Evolutionary conservation across 2,797 vertebrate genomes (phyloP).

Genomic region (Hydrolagus colliei): DNA sequence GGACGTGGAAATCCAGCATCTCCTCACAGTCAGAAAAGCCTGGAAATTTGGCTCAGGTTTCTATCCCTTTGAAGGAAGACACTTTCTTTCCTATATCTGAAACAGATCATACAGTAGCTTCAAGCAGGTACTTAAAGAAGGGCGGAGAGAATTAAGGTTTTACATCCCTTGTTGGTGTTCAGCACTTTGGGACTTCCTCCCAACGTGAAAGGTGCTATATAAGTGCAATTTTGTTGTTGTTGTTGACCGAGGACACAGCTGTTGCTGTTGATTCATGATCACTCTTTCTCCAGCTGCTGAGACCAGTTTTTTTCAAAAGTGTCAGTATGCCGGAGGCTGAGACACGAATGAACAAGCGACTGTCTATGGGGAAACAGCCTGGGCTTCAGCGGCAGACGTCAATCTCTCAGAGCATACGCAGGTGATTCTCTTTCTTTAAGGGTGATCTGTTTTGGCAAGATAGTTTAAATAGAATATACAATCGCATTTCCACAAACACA

Average conservation of each 20-base stretch:
- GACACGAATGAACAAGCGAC: conserved; percentile 45
- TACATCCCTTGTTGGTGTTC: too few species aligned
- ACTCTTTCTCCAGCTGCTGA: conserved; percentile 54
- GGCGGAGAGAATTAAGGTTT: too few species aligned
- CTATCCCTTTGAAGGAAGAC: too few species aligned
- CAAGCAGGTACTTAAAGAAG: too few species aligned
- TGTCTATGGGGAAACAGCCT: conserved; percentile 47
- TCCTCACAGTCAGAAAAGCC: too few species aligned
- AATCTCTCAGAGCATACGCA: conserved; percentile 87
- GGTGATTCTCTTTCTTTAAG: conserved; percentile 51
- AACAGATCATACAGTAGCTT: not conserved
- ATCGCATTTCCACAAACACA: not conserved
- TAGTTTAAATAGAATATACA: not conserved
- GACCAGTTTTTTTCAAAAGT: conserved; percentile 65
- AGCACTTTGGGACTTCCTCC: too few species aligned
- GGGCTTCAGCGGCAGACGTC: conserved; percentile 74
- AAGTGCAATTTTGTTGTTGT: too few species aligned
- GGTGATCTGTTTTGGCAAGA: not conserved
- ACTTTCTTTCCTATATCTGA: not conserved
- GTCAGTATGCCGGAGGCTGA: conserved; percentile 60
- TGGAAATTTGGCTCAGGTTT: too few species aligned
- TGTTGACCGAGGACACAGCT: too few species aligned
- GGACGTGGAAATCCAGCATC: too few species aligned
- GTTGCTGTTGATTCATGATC: not conserved
- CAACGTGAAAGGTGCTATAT: too few species aligned